These are phyloP conservation scores for Ceyx margarethae DNA, from an alignment of 2,113 vertebrate genomes.

Conservation along the genomic window DNA sequence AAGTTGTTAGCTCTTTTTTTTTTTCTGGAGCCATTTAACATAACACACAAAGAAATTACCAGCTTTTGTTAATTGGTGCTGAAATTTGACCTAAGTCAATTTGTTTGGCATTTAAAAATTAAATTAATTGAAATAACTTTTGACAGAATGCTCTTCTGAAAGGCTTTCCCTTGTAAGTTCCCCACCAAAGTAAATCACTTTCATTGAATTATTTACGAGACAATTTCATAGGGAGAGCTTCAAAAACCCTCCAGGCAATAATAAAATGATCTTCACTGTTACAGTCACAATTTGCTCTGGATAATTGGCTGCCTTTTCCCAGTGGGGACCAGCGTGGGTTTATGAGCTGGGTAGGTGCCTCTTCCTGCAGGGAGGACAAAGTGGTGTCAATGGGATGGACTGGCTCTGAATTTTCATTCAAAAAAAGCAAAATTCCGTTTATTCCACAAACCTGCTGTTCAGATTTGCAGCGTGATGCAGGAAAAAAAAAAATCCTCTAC, in stretches of 20 bases:
- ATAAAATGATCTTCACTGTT: constrained; percentile 69
- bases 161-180: constrained; percentile 28
- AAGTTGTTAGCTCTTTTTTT: not conserved
- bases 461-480: not conserved
- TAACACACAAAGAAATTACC: not conserved
- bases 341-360: not conserved
- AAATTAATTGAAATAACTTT: constrained; percentile 64
- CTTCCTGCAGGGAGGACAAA: not conserved
- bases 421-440: no score
- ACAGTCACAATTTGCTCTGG: constrained; percentile 70
- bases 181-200: constrained; percentile 66
- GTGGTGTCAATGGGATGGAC: not conserved
- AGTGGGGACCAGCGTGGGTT: not conserved
- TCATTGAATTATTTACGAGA: constrained; percentile 73
- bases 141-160: constrained; percentile 50
- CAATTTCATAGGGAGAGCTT: constrained; percentile 72
- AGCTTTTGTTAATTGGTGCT: constrained; percentile 51
- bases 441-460: no score
- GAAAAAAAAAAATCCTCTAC: no score
- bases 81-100: constrained; percentile 57
- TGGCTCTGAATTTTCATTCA: not conserved
- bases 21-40: not conserved
- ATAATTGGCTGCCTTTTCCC: constrained; percentile 58
- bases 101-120: constrained; percentile 59
- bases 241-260: constrained; percentile 71